Evolutionary conservation across 2,888 invertebrate genomes (phyloP).

Genomic region (Drosophila kokeensis): DNA sequence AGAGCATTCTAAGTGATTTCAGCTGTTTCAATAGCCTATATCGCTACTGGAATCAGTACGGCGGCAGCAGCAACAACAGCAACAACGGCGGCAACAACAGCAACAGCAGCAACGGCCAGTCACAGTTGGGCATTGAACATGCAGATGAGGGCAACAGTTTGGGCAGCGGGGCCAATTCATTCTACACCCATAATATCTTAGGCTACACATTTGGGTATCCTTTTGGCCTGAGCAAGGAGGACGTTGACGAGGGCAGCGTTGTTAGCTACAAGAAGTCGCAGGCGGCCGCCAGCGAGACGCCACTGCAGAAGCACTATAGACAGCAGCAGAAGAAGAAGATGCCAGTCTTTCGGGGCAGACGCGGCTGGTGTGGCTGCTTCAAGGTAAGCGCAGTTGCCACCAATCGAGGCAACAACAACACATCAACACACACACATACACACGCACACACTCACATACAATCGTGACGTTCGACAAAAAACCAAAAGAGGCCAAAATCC

Average conservation of each 20-base stretch:
- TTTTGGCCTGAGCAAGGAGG: constrained; percentile 72
- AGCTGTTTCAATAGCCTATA: constrained; percentile 83
- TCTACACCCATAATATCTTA: constrained; percentile 84
- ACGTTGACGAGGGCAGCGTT: constrained; percentile 29
- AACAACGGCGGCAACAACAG: constrained; percentile 9
- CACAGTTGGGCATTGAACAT: constrained; percentile 52
- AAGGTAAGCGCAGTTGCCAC: constrained; percentile 87
- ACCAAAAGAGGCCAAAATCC: not conserved
- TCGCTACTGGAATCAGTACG: constrained; percentile 81
- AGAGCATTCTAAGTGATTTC: constrained; percentile 89
- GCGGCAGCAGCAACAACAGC: constrained; percentile 29
- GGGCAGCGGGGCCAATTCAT: constrained; percentile 73
- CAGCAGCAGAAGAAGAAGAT: constrained; percentile 86
- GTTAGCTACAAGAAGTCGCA: constrained; percentile 38
- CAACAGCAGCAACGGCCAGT: constrained; percentile 17
- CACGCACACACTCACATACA: not conserved
- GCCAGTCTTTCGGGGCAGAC: constrained; percentile 88
- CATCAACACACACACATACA: not conserved
- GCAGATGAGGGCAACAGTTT: constrained; percentile 61
- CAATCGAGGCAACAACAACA: constrained; percentile 3
- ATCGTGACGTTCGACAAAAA: not conserved
- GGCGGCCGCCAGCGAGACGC: constrained; percentile 78
- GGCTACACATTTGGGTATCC: constrained; percentile 83
- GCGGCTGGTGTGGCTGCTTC: constrained; percentile 91
- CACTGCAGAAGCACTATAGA: constrained; percentile 84